Evolutionary conservation across 2,797 vertebrate species (phyloP), one percentile per base, ranked within the genome.

Genomic region (Thalassophryne amazonica): DNA sequence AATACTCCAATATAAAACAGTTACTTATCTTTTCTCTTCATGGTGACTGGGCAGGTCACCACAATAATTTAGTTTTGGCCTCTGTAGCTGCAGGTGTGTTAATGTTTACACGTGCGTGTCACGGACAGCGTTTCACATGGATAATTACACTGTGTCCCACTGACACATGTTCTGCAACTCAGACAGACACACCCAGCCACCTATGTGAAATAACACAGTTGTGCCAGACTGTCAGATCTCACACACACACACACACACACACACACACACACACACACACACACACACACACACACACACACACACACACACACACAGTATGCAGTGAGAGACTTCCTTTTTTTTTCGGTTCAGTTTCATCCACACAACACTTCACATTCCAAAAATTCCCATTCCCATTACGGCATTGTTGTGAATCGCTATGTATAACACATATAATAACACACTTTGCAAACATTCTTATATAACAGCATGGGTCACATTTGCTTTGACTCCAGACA

Each of bases 111-210:
- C 17, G 21, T 31, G 47, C 63, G 32, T 43, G 68, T 80, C 61
- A 62, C 39, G 62, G 76, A 62, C 61, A 60, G 71, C 53, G 60
- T 88, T 89, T 80, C 48, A 75, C 73, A 80, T 49, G 62, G 70
- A 83, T 86, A 89, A 89, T 87, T 90, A 83, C 78, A 87, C 62
- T 81, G 84, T 73, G 73, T 73, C 46, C 75, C 68, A 60, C 83
- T 79, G 74, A 80, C 78, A 86, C 86, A 78, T 83, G 79, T 78
- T 85, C 68, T 64, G 39, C 71, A 58, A 39, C 69, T 78, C 76
- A 70, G 77, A 82, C 72, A 46, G 73, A 74, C 75, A 77, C 69
- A 14, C 74, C 73, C 55, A 68, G 46, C 28, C 72, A 72, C 68
- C 75, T 78, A 73, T 70, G 61, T 68, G 49, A 75, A 75, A 75